Percentiles rank a stretch among this genome's conserved stretches.
Evolutionary conservation across 2,113 vertebrate species (phyloP).

Genomic region (Lepidothrix coronata): DNA sequence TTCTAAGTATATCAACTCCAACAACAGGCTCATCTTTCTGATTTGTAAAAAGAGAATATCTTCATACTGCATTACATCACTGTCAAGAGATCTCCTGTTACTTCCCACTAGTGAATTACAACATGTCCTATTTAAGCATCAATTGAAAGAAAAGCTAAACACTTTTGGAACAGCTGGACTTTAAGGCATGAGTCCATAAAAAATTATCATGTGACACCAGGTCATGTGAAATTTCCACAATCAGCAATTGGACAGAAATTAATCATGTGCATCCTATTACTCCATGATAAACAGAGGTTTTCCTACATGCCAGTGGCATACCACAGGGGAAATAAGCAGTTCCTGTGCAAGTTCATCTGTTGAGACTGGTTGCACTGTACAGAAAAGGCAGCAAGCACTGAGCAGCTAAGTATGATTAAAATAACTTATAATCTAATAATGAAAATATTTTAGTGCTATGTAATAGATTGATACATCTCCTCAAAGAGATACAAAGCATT

Average conservation of each 20-base stretch:
- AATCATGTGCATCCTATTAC: background rate
- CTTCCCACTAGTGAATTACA: background rate
- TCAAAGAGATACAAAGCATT: background rate
- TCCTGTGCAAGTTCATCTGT: background rate
- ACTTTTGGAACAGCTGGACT: background rate
- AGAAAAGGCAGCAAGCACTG: background rate
- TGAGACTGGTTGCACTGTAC: background rate
- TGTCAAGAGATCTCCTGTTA: background rate
- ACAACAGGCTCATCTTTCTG: background rate
- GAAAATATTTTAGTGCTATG: background rate
- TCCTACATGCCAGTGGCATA: background rate
- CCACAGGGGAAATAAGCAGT: background rate
- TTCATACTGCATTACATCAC: background rate
- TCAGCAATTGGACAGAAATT: background rate
- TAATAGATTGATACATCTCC: background rate
- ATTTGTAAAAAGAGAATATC: background rate
- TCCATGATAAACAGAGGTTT: background rate
- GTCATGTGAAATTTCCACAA: background rate
- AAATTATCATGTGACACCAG: background rate
- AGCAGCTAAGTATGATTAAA: background rate
- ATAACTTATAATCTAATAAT: background rate
- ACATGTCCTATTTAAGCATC: background rate
- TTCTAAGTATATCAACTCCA: background rate
- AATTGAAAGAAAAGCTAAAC: background rate
- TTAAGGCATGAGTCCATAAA: background rate